Conservation (phyloP, 23 tunicate genomes). For the Clavelina lepadiformis region DNA sequence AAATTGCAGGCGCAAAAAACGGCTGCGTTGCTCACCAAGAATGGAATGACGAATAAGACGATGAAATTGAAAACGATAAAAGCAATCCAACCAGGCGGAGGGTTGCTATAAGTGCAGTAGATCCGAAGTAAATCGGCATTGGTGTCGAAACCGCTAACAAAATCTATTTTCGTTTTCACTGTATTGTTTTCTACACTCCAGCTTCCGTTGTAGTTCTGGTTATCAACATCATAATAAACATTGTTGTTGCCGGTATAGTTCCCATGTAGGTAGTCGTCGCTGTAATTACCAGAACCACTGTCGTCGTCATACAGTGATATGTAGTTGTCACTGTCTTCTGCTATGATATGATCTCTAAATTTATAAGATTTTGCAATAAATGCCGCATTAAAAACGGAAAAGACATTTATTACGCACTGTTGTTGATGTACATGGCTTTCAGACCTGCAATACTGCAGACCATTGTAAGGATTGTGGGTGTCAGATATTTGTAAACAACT, state of each 20-base stretch:
- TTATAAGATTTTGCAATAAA: too few species aligned
- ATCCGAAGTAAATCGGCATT: not conserved
- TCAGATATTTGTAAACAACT: too few species aligned
- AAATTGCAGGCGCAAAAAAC: not conserved
- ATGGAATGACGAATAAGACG: slow-evolving; percentile 45
- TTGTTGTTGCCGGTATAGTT: too few species aligned
- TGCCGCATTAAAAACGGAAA: too few species aligned
- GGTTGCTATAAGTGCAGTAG: slow-evolving; percentile 6
- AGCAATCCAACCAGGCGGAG: slow-evolving; percentile 17
- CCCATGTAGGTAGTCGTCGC: not conserved
- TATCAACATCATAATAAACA: not conserved
- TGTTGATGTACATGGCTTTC: too few species aligned
- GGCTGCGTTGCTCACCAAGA: slow-evolving; percentile 20
- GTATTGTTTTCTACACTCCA: not conserved
- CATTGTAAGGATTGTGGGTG: too few species aligned
- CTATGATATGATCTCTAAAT: too few species aligned
- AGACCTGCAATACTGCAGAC: too few species aligned
- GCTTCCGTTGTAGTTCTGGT: not conserved
- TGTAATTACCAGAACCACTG: not conserved
- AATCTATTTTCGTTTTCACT: not conserved
- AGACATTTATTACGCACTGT: too few species aligned
- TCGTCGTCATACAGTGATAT: not conserved
- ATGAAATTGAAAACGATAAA: slow-evolving; percentile 33
- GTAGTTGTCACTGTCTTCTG: too few species aligned
- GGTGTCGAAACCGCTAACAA: not conserved